Base-by-base conservation (phyloP, 1,140 invertebrate species). In the Neuroterus valhalla region DNA sequence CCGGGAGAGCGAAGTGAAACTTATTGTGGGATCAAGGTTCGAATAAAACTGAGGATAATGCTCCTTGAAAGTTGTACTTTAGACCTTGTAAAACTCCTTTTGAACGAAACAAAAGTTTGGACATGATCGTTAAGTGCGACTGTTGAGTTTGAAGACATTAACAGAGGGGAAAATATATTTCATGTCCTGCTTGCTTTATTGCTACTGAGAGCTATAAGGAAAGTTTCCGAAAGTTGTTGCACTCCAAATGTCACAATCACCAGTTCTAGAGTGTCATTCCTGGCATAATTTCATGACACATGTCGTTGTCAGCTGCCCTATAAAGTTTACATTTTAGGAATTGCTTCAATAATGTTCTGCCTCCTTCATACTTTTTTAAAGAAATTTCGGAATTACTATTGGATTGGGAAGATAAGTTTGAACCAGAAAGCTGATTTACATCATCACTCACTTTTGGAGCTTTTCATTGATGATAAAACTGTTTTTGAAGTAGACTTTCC, bases 101-200 rank as follows among this genome's bases (percentile, higher is more conserved):
- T 26, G 55, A 62, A 62, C 12, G 31, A 62, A 38, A 23, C 55
- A 26, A 62, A 62, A 62, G 23, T 62, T 62, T 62, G 55, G 55
- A 62, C 55, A 62, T 62, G 55, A 62, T 62, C 55, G 55, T 62
- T 23, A 62, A 62, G 55, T 26, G 12, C 15, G 14, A 62, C 21
- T 62, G 26, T 62, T 62, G n/a, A 38, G 55, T 23, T 62, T 21
- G 55, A 26, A 23, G 55, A 62, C 55, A 31, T 31, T 19, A 50
- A 21, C 21, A 62, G 26, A 62, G 55, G 21, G 15, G 55, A 62
- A 62, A 62, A 62, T 62, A 62, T 62, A 62, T 62, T 62, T 62
- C 55, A 62, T 62, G 26, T 62, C 55, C 21, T 62, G 55, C 12
- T 26, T 62, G 55, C 55, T 62, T 62, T 62, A 62, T 62, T 62